Conservation (phyloP, 2,113 vertebrate genomes). For the Chlorodrepanis virens region DNA sequence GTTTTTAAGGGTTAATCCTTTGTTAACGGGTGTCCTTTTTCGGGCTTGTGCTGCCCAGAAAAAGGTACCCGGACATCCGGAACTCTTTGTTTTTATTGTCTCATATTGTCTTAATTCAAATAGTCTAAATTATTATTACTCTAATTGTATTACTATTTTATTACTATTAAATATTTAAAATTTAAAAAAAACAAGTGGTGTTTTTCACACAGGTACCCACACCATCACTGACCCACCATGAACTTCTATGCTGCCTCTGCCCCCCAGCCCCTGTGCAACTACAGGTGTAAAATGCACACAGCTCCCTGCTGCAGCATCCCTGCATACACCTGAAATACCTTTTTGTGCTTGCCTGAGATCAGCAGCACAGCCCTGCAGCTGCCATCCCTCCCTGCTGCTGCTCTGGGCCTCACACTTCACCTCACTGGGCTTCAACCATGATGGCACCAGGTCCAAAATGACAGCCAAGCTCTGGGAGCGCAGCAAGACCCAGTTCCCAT, state of each 20-base stretch:
- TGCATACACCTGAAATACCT: neutral
- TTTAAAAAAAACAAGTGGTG: too few relatives aligned
- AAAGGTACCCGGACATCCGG: too few relatives aligned
- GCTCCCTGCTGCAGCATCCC: neutral
- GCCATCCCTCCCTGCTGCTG: neutral
- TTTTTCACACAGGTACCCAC: neutral
- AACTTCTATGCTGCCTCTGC: neutral
- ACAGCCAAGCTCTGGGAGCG: neutral
- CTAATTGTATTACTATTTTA: too few relatives aligned
- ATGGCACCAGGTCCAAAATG: fast-evolving
- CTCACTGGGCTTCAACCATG: neutral
- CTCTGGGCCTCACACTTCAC: neutral
- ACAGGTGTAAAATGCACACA: neutral
- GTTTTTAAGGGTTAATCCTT: too few relatives aligned
- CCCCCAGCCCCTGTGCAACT: neutral
- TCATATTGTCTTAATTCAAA: too few relatives aligned
- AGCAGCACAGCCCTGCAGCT: neutral
- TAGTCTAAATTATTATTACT: too few relatives aligned
- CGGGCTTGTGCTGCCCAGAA: too few relatives aligned
- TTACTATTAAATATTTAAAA: too few relatives aligned
- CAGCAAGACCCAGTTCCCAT: neutral
- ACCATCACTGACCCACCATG: fast-evolving
- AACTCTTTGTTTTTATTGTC: too few relatives aligned
- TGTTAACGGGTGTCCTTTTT: too few relatives aligned
- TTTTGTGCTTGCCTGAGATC: neutral